Evolutionary conservation across 2,888 invertebrate genomes (phyloP).

Genomic region (Cremastobaeus sp.): DNA sequence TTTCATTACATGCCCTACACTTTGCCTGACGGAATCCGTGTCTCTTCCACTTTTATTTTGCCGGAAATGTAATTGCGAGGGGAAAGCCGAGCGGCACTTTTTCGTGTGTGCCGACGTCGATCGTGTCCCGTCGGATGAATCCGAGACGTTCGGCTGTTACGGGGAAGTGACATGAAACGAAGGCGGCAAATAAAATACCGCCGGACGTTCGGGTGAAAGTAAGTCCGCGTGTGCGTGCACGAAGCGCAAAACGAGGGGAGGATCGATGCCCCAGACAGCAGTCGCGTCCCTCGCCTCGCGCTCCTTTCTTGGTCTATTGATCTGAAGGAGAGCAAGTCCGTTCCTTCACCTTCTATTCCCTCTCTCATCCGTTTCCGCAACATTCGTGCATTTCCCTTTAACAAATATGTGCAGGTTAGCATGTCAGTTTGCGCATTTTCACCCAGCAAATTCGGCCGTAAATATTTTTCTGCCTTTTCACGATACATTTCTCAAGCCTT

Average conservation of each 20-base stretch:
- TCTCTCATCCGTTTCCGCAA: conserved; percentile 23
- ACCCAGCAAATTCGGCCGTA: no score
- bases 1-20: conserved; percentile 25
- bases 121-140: conserved; percentile 37
- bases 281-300: conserved; percentile 67
- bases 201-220: conserved; percentile 44
- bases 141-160: conserved; percentile 53
- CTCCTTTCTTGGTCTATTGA: conserved; percentile 70
- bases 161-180: conserved; percentile 17
- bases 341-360: conserved; percentile 22
- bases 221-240: conserved; percentile 26
- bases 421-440: no score
- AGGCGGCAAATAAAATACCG: conserved; percentile 63
- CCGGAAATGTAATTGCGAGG: conserved; percentile 46
- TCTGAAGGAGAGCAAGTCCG: conserved; percentile 59
- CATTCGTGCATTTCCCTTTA: conserved; percentile 18
- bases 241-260: conserved; percentile 28
- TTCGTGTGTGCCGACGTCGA: conserved; percentile 28
- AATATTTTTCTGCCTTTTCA: no score
- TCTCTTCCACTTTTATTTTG: conserved; percentile 42
- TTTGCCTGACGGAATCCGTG: conserved; percentile 43
- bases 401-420: conserved; percentile 34
- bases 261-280: conserved; percentile 69
- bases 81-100: not conserved
- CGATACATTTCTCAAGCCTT: no score